These are phyloP conservation scores for Grammomys surdaster DNA, from an alignment of 2,113 vertebrate species.

Conservation along the genomic window DNA sequence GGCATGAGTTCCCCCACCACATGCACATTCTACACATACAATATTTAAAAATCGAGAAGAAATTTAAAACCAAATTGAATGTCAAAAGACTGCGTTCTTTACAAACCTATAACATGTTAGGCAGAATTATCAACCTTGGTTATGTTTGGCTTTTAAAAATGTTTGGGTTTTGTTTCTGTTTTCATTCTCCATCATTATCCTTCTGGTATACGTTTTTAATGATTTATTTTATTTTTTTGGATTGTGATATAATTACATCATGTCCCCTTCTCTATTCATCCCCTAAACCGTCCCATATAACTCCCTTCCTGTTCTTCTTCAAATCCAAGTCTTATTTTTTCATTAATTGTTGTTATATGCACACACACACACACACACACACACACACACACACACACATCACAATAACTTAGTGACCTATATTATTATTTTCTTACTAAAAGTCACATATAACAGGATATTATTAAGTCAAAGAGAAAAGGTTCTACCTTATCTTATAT, in stretches of 20 bases:
- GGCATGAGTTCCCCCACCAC: neutral
- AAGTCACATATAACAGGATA: neutral
- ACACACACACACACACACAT: neutral
- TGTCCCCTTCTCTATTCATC: neutral
- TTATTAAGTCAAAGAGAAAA: neutral
- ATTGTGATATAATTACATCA: neutral
- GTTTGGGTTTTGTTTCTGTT: slow-evolving; percentile 13
- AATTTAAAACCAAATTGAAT: neutral
- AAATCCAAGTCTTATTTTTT: neutral
- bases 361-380: no score
- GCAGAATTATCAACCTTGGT: neutral
- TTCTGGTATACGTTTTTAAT: neutral
- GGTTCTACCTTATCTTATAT: neutral
- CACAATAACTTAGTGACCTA: neutral
- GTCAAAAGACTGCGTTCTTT: neutral
- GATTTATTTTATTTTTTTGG: neutral
- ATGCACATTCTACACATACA: neutral
- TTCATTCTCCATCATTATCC: neutral
- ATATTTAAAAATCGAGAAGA: neutral
- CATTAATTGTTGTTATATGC: neutral
- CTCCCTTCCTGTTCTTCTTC: neutral
- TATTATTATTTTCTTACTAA: neutral
- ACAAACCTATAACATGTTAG: neutral
- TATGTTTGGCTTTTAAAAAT: neutral
- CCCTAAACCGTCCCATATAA: neutral